phyloP scores from a whole-genome alignment of 2,113 vertebrate genomes.

The Pteropus alecto region DNA sequence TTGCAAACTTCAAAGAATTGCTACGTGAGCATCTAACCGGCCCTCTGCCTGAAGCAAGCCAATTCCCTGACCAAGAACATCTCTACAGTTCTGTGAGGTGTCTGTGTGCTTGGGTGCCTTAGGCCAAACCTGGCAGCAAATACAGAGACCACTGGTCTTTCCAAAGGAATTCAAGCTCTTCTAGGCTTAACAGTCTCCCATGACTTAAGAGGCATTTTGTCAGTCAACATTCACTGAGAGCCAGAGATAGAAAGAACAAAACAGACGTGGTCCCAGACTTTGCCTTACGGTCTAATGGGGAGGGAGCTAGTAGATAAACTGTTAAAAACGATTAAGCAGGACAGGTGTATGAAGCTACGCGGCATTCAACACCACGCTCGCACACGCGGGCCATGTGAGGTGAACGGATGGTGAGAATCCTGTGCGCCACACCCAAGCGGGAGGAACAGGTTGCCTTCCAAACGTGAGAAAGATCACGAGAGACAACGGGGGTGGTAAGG shows the following conservation, averaged over 20 bases:
- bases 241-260: background rate
- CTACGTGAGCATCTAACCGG: background rate
- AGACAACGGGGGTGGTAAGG: background rate
- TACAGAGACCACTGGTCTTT: background rate
- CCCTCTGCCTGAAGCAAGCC: background rate
- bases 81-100: background rate
- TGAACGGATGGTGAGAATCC: too few species aligned
- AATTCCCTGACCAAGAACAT: background rate
- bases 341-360: background rate
- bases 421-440: accelerated
- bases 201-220: background rate
- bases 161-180: background rate
- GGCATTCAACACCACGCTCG: background rate
- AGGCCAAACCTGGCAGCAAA: background rate
- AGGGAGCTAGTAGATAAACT: too few species aligned
- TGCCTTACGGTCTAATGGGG: background rate
- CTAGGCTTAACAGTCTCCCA: background rate
- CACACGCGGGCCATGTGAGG: background rate
- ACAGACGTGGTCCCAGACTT: background rate
- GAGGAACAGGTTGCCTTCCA: background rate
- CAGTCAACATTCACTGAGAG: background rate
- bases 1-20: background rate
- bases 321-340: background rate
- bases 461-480: background rate
- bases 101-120: background rate